Percentiles rank a stretch among this genome's conserved stretches.
Conservation (phyloP, 2,113 vertebrate species). For the Rhegmatorhina hoffmannsi region DNA sequence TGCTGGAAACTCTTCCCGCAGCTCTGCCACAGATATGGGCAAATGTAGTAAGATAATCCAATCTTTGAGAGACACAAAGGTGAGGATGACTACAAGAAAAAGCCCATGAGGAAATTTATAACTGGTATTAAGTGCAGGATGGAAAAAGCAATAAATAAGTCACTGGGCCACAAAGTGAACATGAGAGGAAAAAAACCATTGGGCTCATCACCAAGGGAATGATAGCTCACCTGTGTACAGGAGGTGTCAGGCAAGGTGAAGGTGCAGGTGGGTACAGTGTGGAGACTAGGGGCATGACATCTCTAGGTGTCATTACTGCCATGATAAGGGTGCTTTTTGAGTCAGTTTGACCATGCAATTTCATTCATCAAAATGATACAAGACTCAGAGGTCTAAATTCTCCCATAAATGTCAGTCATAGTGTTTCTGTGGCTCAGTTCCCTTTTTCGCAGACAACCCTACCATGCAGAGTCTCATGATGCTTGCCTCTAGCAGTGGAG, state of each 20-base stretch:
- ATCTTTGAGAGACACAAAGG: neutral
- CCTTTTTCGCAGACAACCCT: neutral
- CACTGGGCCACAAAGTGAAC: neutral
- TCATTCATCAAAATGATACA: neutral
- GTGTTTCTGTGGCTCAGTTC: neutral
- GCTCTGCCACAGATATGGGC: neutral
- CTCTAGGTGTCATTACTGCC: neutral
- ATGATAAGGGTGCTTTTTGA: neutral
- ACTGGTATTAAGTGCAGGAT: neutral
- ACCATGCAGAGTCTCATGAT: neutral
- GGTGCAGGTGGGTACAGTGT: neutral
- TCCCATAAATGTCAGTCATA: neutral
- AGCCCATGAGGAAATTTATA: neutral
- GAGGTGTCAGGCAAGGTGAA: neutral
- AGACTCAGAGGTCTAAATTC: neutral
- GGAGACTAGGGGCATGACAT: neutral
- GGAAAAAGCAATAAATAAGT: neutral
- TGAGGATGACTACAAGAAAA: neutral
- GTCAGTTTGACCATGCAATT: neutral
- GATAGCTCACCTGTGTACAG: neutral
- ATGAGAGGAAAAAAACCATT: neutral
- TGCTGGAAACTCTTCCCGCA: neutral
- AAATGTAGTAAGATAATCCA: neutral
- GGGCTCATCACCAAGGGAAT: neutral
- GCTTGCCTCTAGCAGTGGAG: neutral